Evolutionary conservation across 2,797 vertebrate genomes (phyloP), one percentile per base, ranked within the genome.

Genomic region (Sebastes oblongus): DNA sequence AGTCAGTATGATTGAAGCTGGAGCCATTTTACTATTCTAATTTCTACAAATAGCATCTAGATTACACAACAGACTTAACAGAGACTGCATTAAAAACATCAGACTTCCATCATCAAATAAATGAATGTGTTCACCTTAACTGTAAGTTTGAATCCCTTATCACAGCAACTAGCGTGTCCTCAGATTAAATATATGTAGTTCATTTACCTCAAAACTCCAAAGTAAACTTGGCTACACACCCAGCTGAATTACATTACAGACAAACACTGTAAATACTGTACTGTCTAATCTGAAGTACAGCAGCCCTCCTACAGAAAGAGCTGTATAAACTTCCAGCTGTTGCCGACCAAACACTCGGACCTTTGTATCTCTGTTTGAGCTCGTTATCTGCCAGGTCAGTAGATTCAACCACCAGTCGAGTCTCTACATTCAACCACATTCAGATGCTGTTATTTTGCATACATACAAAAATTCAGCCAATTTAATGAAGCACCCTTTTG

Each of bases 361-460:
- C 25, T 54, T 20, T 20, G 30, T 73, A 55, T 82, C 69, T 66
- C 66, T 56, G 61, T 67, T 78, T 84, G 74, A 82, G 58, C 27
- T 75, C 1, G 2, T 89, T 84, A 87, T 86, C 84, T 77, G 59
- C 39, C 42, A 78, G 59, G 80, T 75, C 54, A 1, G 18, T 4
- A 46, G 58, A 55, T 62, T 68, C 62, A 10, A 56, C 27, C 29
- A 10, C 20, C 42, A 20, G 42, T 20, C 1, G 3, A 60, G 32
- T 66, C 13, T 75, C 69, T 2, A 30, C 8, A 39, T 34, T 30
- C 32, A 46, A 8, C 10, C 42, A 46, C 2, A 30, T 30, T 54
- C 42, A 62, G 50, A 30, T 11, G 30, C 5, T 12, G 18, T 1
- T 1, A 16, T 25, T 34, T 16, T 55, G 34, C n/a, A 75, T 24